Evolutionary conservation across 2,113 vertebrate species (phyloP), one percentile per base, ranked within the genome.

Genomic region (Hippopotamus amphibius): DNA sequence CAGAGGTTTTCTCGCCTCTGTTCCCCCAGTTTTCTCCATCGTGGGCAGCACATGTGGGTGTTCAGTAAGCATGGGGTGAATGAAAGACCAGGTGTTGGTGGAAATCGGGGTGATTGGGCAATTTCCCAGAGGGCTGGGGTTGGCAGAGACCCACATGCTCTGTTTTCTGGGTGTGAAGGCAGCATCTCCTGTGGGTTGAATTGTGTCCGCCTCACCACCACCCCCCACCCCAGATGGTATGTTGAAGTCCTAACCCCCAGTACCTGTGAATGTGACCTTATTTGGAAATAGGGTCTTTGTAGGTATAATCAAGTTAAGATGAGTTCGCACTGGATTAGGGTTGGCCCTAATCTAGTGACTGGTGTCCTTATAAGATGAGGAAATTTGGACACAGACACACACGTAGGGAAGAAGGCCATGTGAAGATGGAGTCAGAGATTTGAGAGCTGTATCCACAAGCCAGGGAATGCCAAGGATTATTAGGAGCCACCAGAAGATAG

Each of bases 391-490:
- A 43, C 17, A 53, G 6, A 3, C 26, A 26, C 4, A 30, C 26
- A 37, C 5, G 22, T 3, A 37, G 41, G 50, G 53, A n/a, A 33
- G 37, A 57, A 37, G 10, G 24, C n/a, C 1, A 0, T 0, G 11
- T 19, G 24, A 57, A 37, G 43, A 63, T 1, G 33, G 33, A 61
- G 69, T 21, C 24, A n/a, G 92, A 53, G 15, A 6, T 6, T 37
- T 33, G 30, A 71, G 66, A 43, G 50, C 41, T 4, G 68, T 3
- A 7, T 28, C 57, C 16, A 9, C 6, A 26, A 48, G 53, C 22
- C 88, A 15, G 1, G 1, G 57, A 46, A 26, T 30, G 57, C 26
- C 30, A 7, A 12, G 41, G 9, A 21, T 57, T n/a, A 24, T 33
- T 57, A 19, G 30, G 28, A 74, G n/a, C 68, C 80, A 37, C 68